Percentiles rank a stretch among this genome's conserved stretches.
Evolutionary conservation across 1,140 invertebrate species (phyloP).

Genomic region (Armadillidium nasatum): DNA sequence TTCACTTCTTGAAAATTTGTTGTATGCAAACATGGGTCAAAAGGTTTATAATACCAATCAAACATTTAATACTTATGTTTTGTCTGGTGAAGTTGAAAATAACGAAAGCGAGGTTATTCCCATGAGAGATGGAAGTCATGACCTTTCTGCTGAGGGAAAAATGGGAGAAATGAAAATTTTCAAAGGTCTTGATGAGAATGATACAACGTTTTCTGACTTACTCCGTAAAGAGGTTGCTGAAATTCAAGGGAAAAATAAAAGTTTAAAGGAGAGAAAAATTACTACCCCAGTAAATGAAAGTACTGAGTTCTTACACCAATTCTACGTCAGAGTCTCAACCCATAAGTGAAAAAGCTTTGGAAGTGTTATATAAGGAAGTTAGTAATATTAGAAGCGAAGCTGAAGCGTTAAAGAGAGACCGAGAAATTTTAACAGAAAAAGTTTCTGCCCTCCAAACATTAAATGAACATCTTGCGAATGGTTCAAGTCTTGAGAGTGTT

Average conservation of each 20-base stretch:
- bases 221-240: background rate
- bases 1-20: background rate
- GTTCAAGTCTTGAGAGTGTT: constrained; percentile 6
- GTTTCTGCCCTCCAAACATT: constrained; percentile 24
- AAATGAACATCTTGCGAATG: constrained; percentile 24
- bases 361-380: constrained; percentile 33
- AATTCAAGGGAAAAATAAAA: too few species aligned
- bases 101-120: background rate
- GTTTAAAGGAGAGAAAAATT: background rate
- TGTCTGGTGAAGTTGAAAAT: background rate
- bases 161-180: too few species aligned
- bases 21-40: background rate
- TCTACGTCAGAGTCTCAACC: background rate
- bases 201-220: background rate
- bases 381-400: constrained; percentile 30
- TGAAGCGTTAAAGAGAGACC: constrained; percentile 30
- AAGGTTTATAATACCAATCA: background rate
- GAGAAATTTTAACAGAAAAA: constrained; percentile 31
- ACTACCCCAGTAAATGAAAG: background rate
- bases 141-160: too few species aligned
- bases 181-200: too few species aligned
- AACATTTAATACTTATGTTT: background rate
- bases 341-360: constrained; percentile 14
- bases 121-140: background rate
- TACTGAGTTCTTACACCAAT: background rate